These are phyloP conservation scores for Hirtodrosophila cameraria DNA, from an alignment of 2,888 invertebrate species.

Conservation along the genomic window DNA sequence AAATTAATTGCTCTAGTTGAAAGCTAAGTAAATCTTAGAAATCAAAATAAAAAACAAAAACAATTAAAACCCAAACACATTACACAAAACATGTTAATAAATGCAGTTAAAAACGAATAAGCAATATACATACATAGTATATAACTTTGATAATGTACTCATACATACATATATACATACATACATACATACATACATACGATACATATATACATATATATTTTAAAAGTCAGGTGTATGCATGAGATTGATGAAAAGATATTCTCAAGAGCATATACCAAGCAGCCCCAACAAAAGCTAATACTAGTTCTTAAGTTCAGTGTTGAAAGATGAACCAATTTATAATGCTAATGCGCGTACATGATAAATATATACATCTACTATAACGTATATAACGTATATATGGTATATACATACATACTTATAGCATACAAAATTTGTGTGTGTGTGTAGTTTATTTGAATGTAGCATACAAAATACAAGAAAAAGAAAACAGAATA, in stretches of 20 bases:
- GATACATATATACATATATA: slow-evolving; percentile 30
- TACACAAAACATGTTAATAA: slow-evolving; percentile 2
- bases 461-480: slow-evolving; percentile 15
- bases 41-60: too few species aligned
- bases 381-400: slow-evolving; percentile 2
- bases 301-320: slow-evolving; percentile 53
- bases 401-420: slow-evolving; percentile 3
- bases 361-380: slow-evolving; percentile 4
- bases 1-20: slow-evolving; percentile 15
- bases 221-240: slow-evolving; percentile 24
- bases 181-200: slow-evolving; percentile 3
- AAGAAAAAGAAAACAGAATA: too few species aligned
- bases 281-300: slow-evolving; percentile 25
- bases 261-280: slow-evolving; percentile 4
- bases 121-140: slow-evolving; percentile 42
- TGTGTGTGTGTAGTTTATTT: slow-evolving; percentile 39
- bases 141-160: slow-evolving; percentile 9
- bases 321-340: slow-evolving; percentile 53
- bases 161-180: slow-evolving; percentile 26
- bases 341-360: slow-evolving; percentile 20
- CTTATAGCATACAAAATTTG: slow-evolving; percentile 21
- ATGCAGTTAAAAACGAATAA: slow-evolving; percentile 29
- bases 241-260: slow-evolving; percentile 10
- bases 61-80: slow-evolving; percentile 26
- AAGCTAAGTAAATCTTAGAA: slow-evolving; percentile 34